phyloP scores from a whole-genome alignment of 2,888 invertebrate species.

The Orchestes rusci region DNA sequence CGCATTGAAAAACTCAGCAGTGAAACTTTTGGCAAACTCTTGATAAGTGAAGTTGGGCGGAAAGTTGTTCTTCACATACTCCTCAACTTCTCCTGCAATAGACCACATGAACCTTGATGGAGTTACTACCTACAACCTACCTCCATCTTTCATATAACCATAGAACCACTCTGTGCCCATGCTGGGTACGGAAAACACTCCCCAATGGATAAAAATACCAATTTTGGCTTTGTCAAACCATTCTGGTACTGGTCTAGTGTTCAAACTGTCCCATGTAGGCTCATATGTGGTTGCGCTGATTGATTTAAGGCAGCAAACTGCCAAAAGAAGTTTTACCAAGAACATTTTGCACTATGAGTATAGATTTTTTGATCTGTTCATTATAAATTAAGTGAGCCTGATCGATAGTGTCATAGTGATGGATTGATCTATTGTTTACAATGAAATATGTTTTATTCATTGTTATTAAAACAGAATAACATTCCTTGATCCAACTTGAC shows the following conservation, averaged over 20 bases:
- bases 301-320: too few relatives aligned
- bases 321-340: too few relatives aligned
- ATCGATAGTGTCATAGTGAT: too few relatives aligned
- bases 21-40: conserved; percentile 84
- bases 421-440: too few relatives aligned
- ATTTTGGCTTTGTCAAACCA: conserved; percentile 91
- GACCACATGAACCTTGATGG: too few relatives aligned
- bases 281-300: too few relatives aligned
- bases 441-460: too few relatives aligned
- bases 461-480: too few relatives aligned
- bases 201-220: conserved; percentile 93
- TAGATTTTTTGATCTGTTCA: too few relatives aligned
- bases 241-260: conserved; percentile 68
- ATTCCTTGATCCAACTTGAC: too few relatives aligned
- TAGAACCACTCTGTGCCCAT: conserved; percentile 91
- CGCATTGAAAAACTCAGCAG: conserved; percentile 83
- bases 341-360: too few relatives aligned
- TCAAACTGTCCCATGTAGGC: conserved; percentile 80
- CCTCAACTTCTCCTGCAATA: conserved; percentile 2
- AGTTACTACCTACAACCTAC: conserved; percentile 44
- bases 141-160: conserved; percentile 69
- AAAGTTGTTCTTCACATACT: conserved; percentile 76
- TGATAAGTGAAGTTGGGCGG: conserved; percentile 82
- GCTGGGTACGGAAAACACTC: conserved; percentile 85
- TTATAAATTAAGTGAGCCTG: too few relatives aligned